Base-by-base conservation (phyloP, 2,888 invertebrate genomes). In the Hirtodrosophila cameraria region DNA sequence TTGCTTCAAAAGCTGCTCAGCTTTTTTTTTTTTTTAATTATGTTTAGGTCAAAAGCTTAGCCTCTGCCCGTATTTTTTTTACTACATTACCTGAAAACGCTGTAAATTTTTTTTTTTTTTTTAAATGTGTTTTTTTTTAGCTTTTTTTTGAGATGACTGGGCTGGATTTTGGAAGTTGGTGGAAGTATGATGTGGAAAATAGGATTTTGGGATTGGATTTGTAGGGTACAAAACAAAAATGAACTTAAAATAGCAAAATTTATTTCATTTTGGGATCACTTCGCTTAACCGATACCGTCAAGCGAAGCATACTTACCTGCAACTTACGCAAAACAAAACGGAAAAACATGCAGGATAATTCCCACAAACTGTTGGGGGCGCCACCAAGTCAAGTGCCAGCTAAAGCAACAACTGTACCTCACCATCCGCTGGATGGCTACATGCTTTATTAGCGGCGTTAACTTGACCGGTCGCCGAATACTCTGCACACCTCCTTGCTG, bases 201-300 rank as follows among this genome's bases (percentile, higher is more conserved):
- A 16, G 45, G 28, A 28, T 15, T 12, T 4, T 27, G 20, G 25
- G 28, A 8, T 38, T n/a, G 36, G 38, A 39, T 30, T 15, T 20
- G 9, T 43, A 12, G 49, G 68, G 54, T 43, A 36, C 46, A 66
- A 73, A 79, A 78, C 38, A 68, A 70, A 75, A 78, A 45, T 62
- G 65, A 76, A 79, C 73, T 68, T 73, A 73, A 82, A 82, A 79
- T 74, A 49, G 54, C 50, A 72, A 76, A 81, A 86, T 84, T 84
- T 52, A 84, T 54, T 50, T 81, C 75, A 86, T 83, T 81, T 73
- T 66, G 42, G 59, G 11, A 15, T 86, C 58, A 88, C 90, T 91
- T 89, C 87, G 77, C 88, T 88, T 91, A 90, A 92, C 92, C 92
- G 92, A 92, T 92, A 92, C 92, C 91, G 92, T 92, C 89, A 90